Evolutionary conservation across 2,113 vertebrate genomes (phyloP).

Genomic region (Rhabdornis inornatus): DNA sequence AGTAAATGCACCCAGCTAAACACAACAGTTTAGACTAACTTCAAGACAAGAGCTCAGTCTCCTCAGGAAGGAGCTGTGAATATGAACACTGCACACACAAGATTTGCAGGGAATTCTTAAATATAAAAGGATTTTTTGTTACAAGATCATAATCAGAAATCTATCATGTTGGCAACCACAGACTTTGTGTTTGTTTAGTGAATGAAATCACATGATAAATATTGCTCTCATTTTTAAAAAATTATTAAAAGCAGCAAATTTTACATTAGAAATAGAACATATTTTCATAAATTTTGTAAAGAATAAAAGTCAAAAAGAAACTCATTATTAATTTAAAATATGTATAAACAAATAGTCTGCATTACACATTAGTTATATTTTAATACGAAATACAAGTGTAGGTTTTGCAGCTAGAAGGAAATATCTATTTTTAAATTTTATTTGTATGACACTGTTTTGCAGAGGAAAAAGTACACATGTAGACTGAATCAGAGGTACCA

Average conservation of each 20-base stretch:
- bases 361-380: not conserved
- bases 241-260: not conserved
- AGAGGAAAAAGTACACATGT: not conserved
- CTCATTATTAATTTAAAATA: not conserved
- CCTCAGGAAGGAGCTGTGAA: not conserved
- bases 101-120: not conserved
- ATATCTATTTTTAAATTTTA: constrained; percentile 20
- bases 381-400: not conserved
- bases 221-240: accelerated
- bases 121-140: not conserved
- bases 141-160: not conserved
- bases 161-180: not conserved
- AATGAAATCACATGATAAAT: not conserved
- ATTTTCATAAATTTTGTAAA: not conserved
- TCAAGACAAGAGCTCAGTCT: not conserved
- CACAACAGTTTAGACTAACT: not conserved
- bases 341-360: not conserved
- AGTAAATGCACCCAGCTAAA: not conserved
- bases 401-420: constrained; percentile 26
- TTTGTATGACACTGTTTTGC: not conserved
- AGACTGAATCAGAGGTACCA: constrained; percentile 32
- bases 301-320: not conserved
- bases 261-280: not conserved
- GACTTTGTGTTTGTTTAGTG: not conserved
- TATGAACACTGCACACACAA: not conserved